These are phyloP conservation scores for Acanthosepion esculentum DNA, from an alignment of 2,888 invertebrate genomes.

Conservation along the genomic window DNA sequence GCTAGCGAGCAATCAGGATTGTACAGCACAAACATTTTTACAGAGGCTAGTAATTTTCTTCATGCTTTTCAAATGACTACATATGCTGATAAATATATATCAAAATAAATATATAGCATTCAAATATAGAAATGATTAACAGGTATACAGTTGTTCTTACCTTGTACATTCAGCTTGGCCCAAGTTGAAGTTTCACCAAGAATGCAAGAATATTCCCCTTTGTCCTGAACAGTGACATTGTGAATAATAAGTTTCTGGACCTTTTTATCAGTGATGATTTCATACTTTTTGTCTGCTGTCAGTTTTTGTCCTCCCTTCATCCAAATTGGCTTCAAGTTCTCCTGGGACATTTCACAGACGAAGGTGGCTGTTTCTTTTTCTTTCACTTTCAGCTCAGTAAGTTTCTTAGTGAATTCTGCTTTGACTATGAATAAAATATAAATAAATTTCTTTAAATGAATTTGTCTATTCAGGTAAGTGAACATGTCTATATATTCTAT, in stretches of 20 bases:
- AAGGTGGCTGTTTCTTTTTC: slow-evolving; percentile 35
- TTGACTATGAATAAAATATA: not conserved
- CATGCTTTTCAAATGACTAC: not conserved
- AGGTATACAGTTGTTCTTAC: not conserved
- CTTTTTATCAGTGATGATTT: slow-evolving; percentile 25
- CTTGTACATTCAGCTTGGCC: slow-evolving; percentile 41
- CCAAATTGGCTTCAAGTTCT: slow-evolving; percentile 25
- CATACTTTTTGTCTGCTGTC: not conserved
- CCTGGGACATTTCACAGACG: slow-evolving; percentile 38
- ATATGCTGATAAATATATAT: not conserved
- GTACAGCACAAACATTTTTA: not conserved
- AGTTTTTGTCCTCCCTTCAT: slow-evolving; percentile 23
- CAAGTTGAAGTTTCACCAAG: slow-evolving; percentile 36
- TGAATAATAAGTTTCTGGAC: slow-evolving; percentile 41
- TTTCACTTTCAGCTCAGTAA: not conserved
- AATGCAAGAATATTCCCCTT: slow-evolving; percentile 38
- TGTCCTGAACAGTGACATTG: not conserved
- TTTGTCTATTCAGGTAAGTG: too few relatives aligned
- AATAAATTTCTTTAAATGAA: too few relatives aligned
- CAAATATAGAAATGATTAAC: not conserved
- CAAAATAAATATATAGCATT: not conserved
- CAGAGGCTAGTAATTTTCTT: not conserved
- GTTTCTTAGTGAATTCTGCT: slow-evolving; percentile 23
- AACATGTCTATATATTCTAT: too few relatives aligned
- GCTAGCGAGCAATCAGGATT: not conserved